phyloP scores from a whole-genome alignment of 2,888 invertebrate genomes.

The Cyclophora albipunctata region DNA sequence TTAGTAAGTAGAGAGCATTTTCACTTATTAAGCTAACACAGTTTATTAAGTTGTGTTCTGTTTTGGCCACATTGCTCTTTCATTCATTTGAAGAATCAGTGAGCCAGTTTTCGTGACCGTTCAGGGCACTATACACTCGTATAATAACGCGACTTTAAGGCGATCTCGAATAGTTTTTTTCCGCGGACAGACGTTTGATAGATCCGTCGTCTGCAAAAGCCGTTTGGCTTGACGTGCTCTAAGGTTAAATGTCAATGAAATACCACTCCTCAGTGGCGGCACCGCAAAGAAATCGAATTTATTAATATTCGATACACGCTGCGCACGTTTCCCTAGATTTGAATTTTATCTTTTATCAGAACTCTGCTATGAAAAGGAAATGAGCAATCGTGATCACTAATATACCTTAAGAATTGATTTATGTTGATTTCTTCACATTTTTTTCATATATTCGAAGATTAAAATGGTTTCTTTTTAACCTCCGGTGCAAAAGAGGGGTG shows the following conservation, averaged over 20 bases:
- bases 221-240: background rate
- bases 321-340: slow-evolving; percentile 10
- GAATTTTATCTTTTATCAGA: slow-evolving; percentile 9
- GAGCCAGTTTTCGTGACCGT: no score
- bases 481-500: background rate
- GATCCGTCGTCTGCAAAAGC: no score
- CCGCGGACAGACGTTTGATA: no score
- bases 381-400: background rate
- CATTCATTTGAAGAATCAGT: no score
- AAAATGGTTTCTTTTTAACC: background rate
- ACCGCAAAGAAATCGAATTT: slow-evolving; percentile 6
- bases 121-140: no score
- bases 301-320: slow-evolving; percentile 16
- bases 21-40: no score
- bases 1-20: no score
- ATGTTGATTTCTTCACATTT: background rate
- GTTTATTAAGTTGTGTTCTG: no score
- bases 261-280: background rate
- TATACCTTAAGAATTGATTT: background rate
- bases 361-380: background rate
- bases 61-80: no score
- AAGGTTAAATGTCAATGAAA: slow-evolving; percentile 5
- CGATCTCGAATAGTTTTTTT: no score
- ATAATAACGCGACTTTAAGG: no score
- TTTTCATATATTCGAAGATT: background rate